Conservation (phyloP, 1,140 invertebrate species). For the Drosophila lacertosa region DNA sequence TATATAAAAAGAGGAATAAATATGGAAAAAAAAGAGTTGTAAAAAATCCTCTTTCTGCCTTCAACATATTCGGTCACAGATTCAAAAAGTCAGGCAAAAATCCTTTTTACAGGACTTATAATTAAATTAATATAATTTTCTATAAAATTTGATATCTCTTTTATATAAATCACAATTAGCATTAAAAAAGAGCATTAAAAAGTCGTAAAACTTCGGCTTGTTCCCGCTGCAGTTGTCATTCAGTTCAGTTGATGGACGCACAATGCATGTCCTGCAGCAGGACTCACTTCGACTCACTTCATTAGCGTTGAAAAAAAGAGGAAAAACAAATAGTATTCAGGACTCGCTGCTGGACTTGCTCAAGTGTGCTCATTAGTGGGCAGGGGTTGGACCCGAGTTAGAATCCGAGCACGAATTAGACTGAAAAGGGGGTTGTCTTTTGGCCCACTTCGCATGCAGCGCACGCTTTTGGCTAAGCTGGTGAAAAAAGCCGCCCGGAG, state of each 20-base stretch:
- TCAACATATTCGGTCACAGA: too few relatives aligned
- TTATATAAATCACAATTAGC: too few relatives aligned
- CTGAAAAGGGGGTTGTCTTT: constrained; percentile 50
- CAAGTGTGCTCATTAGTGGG: constrained; percentile 78
- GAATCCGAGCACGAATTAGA: constrained; percentile 8
- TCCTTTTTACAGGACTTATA: too few relatives aligned
- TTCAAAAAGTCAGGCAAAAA: too few relatives aligned
- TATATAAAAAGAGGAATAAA: too few relatives aligned
- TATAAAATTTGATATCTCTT: too few relatives aligned
- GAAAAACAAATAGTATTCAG: constrained; percentile 60
- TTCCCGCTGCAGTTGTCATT: background rate
- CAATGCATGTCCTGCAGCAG: constrained; percentile 72
- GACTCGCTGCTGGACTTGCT: constrained; percentile 48
- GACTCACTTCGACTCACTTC: constrained; percentile 57
- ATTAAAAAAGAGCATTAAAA: constrained; percentile 13
- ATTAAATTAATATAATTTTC: too few relatives aligned
- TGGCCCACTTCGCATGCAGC: constrained; percentile 49
- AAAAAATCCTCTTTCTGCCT: too few relatives aligned
- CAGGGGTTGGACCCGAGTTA: background rate
- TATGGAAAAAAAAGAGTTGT: too few relatives aligned
- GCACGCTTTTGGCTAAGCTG: constrained; percentile 44
- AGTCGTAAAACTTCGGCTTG: background rate
- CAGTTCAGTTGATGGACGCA: constrained; percentile 63
- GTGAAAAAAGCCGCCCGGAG: constrained; percentile 21
- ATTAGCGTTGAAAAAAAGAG: constrained; percentile 65